Conservation (phyloP, 2,888 invertebrate species). For the Nephrotoma flavescens region DNA sequence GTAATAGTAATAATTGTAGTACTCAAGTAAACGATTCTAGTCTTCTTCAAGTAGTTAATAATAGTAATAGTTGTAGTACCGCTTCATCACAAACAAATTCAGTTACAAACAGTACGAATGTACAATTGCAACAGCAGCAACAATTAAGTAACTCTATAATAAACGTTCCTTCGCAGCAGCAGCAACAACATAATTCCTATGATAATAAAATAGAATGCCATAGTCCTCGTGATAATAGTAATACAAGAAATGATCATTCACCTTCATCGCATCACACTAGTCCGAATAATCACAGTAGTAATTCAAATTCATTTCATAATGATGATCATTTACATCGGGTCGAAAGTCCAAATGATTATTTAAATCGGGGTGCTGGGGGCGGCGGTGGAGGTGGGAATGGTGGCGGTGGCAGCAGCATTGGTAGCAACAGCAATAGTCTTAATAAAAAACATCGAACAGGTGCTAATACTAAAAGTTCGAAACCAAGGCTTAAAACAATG, state of each 20-base stretch:
- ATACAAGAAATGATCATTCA: not conserved
- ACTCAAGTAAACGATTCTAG: conserved; percentile 3
- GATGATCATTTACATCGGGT: not conserved
- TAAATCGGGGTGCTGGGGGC: conserved; percentile 11
- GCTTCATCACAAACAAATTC: conserved; percentile 5
- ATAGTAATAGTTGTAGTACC: not conserved
- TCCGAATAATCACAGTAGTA: conserved; percentile 16
- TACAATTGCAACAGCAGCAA: conserved; percentile 11
- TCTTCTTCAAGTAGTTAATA: conserved; percentile 8
- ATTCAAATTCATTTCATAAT: conserved; percentile 12
- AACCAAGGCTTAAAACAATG: conserved; percentile 32
- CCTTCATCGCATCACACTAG: conserved; percentile 15
- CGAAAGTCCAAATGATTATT: conserved; percentile 17
- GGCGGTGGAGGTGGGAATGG: conserved; percentile 12
- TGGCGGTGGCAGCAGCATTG: conserved; percentile 9
- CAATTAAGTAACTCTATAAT: conserved; percentile 10
- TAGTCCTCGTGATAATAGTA: conserved; percentile 20
- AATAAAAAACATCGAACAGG: conserved; percentile 29
- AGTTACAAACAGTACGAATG: not conserved
- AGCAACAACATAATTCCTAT: conserved; percentile 17
- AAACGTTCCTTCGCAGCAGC: conserved; percentile 9
- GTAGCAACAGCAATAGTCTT: conserved; percentile 6
- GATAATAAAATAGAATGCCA: conserved; percentile 20
- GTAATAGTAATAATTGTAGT: conserved; percentile 5
- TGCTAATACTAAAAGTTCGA: conserved; percentile 29